Base-by-base conservation (phyloP, 2,888 invertebrate species). In the Byasa hedistus region DNA sequence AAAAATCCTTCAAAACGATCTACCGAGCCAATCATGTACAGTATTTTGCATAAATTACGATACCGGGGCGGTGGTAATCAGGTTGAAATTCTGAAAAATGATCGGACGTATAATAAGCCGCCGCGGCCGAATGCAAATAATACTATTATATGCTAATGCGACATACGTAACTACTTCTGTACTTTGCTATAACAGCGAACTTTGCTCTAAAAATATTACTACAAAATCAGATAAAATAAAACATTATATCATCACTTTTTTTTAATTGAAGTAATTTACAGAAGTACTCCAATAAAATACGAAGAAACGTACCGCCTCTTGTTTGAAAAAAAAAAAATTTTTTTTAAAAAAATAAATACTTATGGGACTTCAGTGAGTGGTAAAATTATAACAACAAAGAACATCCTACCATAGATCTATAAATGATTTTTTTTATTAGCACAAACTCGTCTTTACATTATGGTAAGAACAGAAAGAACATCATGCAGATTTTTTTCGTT, bases 101-200 rank as follows among this genome's bases (percentile, higher is more conserved):
- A 86, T 81, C 84, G 76, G 81, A 78, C 81, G 85, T 84, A 83
- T 86, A 87, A 86, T 84, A 85, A 84, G 79, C 82, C 79, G 75
- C 79, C 76, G 80, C 76, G 81, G 79, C 72, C 81, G 80, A 86
- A 91, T 89, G 88, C 85, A 86, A 90, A 89, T 87, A 88, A 81
- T 85, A 79, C 88, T 80, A 89, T 91, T 89, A 88, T 89, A 91
- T 89, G 89, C 78, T 88, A 89, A 91, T 89, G 78, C 76, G 78
- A 82, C 78, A 82, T 85, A 87, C 85, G 89, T 89, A 87, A 85
- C 86, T 81, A 83, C 79, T 76, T 77, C 80, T 74, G 81, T 80
- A 77, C 81, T 83, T 82, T n/a, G n/a, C n/a, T n/a, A n/a, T n/a
- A n/a, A n/a, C n/a, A n/a, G n/a, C n/a, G n/a, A n/a, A n/a, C n/a